A percentile compares a stretch with the other conserved stretches of the same genome.
Conservation (phyloP, 1,140 invertebrate species). For the Copidosoma floridanum region DNA sequence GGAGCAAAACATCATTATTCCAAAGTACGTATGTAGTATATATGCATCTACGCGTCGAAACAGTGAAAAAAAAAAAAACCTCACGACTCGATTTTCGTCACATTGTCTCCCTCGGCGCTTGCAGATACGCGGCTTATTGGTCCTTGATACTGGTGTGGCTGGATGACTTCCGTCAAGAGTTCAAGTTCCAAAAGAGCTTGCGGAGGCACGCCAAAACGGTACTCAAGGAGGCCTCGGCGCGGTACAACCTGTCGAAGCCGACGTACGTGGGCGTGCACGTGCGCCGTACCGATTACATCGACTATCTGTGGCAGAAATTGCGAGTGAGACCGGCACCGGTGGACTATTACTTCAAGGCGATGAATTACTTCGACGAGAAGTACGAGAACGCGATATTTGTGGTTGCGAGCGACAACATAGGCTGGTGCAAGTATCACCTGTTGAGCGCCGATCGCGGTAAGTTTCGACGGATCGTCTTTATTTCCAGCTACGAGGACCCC, state of each 20-base stretch:
- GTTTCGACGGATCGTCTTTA: slow-evolving; percentile 59
- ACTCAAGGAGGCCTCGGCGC: slow-evolving; percentile 45
- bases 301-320: slow-evolving; percentile 59
- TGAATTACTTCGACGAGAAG: slow-evolving; percentile 59
- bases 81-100: too few relatives aligned
- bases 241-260: slow-evolving; percentile 41
- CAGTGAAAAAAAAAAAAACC: too few relatives aligned
- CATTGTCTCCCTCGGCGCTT: too few relatives aligned
- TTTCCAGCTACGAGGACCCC: slow-evolving; percentile 50
- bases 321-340: slow-evolving; percentile 55
- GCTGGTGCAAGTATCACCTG: slow-evolving; percentile 61
- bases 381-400: slow-evolving; percentile 60
- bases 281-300: slow-evolving; percentile 62
- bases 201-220: slow-evolving; percentile 53
- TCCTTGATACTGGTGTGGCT: slow-evolving; percentile 60
- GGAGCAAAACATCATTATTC: slow-evolving; percentile 62
- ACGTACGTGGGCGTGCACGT: slow-evolving; percentile 63
- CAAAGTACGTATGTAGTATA: slow-evolving; percentile 48
- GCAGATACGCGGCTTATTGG: slow-evolving; percentile 57
- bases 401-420: slow-evolving; percentile 64
- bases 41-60: too few relatives aligned
- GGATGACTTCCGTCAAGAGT: slow-evolving; percentile 60
- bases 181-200: slow-evolving; percentile 57
- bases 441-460: slow-evolving; percentile 42
- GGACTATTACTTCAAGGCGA: slow-evolving; percentile 60